Percentiles rank a stretch among this genome's conserved stretches.
These are phyloP conservation scores for Rhingia rostrata DNA, from an alignment of 2,888 invertebrate species.

Conservation along the genomic window DNA sequence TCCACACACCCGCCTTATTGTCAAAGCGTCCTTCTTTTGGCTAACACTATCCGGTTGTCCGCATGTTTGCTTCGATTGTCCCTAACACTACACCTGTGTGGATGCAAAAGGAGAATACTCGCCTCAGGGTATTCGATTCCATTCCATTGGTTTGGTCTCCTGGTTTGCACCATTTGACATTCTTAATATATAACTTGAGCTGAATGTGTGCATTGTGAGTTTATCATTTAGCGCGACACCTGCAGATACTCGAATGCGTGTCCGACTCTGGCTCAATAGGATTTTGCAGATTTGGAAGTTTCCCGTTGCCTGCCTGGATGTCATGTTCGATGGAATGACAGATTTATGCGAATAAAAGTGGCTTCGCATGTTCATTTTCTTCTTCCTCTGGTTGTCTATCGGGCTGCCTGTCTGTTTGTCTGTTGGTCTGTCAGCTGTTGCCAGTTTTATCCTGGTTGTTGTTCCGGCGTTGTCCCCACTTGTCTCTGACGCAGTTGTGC, in stretches of 20 bases:
- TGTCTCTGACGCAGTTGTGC: slow-evolving; percentile 20
- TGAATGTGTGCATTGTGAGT: slow-evolving; percentile 54
- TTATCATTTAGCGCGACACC: slow-evolving; percentile 59
- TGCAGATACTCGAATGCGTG: slow-evolving; percentile 4
- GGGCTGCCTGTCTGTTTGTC: slow-evolving; percentile 19
- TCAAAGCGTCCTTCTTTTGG: slow-evolving; percentile 43
- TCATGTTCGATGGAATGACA: slow-evolving; percentile 52
- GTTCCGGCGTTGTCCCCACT: slow-evolving; percentile 26
- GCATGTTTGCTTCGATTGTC: slow-evolving; percentile 54
- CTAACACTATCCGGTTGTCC: slow-evolving; percentile 51
- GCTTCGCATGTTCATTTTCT: slow-evolving; percentile 47
- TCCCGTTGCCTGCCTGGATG: slow-evolving; percentile 18
- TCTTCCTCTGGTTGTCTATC: slow-evolving; percentile 1
- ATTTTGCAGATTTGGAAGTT: slow-evolving; percentile 35
- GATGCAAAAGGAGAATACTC: slow-evolving; percentile 7
- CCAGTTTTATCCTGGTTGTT: slow-evolving; percentile 23
- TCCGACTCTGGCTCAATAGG: slow-evolving; percentile 8
- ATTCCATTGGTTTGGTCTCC: slow-evolving; percentile 11
- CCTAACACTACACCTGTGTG: slow-evolving; percentile 34
- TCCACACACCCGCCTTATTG: slow-evolving; percentile 36
- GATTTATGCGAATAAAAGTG: slow-evolving; percentile 68
- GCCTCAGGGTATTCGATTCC: slow-evolving; percentile 37
- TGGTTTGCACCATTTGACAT: slow-evolving; percentile 47
- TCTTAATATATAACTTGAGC: slow-evolving; percentile 48
- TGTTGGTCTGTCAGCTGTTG: slow-evolving; percentile 40